These are phyloP conservation scores for Morone saxatilis DNA, from an alignment of 2,113 vertebrate species.

Conservation along the genomic window DNA sequence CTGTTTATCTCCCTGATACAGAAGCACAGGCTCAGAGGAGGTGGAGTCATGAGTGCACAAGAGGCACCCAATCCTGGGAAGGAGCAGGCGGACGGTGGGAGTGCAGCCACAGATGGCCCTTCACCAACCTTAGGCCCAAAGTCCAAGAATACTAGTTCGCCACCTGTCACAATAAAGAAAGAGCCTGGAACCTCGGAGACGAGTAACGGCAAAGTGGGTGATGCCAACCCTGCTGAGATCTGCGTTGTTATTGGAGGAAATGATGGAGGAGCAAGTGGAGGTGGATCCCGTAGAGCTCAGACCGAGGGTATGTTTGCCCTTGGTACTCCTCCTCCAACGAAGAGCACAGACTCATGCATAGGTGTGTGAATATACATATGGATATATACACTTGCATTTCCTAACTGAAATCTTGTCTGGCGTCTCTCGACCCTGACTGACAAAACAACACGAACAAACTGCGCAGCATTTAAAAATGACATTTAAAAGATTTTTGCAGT, in stretches of 20 bases:
- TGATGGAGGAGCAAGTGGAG: conserved; percentile 69
- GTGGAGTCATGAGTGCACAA: conserved; percentile 83
- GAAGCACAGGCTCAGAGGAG: conserved; percentile 75
- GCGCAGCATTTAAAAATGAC: conserved; percentile 20
- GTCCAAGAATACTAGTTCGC: conserved; percentile 64
- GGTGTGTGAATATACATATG: conserved; percentile 73
- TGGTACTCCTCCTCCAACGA: conserved; percentile 78
- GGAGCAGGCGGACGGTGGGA: conserved; percentile 73
- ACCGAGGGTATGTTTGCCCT: conserved; percentile 90
- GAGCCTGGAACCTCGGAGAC: conserved; percentile 83
- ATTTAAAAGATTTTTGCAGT: conserved; percentile 14
- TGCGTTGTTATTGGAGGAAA: conserved; percentile 93
- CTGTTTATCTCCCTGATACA: conserved; percentile 36
- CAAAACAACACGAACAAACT: conserved; percentile 7
- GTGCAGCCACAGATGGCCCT: conserved; percentile 73
- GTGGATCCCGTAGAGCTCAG: conserved; percentile 91
- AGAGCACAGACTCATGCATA: conserved; percentile 82
- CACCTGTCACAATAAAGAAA: conserved; percentile 89
- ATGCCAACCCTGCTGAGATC: conserved; percentile 92
- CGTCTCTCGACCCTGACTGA: conserved; percentile 40
- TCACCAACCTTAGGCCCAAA: conserved; percentile 82
- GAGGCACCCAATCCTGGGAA: conserved; percentile 77
- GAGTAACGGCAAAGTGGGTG: conserved; percentile 88
- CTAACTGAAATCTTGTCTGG: conserved; percentile 39
- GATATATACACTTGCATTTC: conserved; percentile 39